Evolutionary conservation across 1,140 invertebrate genomes (phyloP).

Genomic region (Zaprionus gabonicus): DNA sequence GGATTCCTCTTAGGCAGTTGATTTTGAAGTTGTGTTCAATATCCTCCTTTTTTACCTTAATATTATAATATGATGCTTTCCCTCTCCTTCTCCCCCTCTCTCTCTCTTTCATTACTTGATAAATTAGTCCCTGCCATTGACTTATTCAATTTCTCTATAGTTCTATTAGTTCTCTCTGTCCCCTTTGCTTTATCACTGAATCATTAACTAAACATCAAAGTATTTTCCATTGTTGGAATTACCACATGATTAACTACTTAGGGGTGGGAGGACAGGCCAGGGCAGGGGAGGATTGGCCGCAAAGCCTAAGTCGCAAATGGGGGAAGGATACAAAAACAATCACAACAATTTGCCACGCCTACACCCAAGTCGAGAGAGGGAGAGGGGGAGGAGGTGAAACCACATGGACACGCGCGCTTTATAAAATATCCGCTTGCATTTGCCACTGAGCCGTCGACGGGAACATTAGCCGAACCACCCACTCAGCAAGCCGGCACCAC

Average conservation of each 20-base stretch:
- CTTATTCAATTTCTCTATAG: not conserved
- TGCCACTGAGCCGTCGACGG: slow-evolving; percentile 45
- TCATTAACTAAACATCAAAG: slow-evolving; percentile 39
- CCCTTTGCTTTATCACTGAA: slow-evolving; percentile 4
- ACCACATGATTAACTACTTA: slow-evolving; percentile 49
- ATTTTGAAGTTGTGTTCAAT: too few species aligned
- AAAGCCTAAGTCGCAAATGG: slow-evolving; percentile 3
- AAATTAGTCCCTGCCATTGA: not conserved
- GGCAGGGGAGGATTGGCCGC: not conserved
- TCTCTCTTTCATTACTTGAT: too few species aligned
- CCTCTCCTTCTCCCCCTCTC: too few species aligned
- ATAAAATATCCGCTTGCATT: slow-evolving; percentile 48
- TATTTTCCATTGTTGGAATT: slow-evolving; percentile 13
- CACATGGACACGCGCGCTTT: slow-evolving; percentile 71
- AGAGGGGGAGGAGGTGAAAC: slow-evolving; percentile 45
- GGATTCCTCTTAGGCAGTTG: too few species aligned
- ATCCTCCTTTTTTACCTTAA: too few species aligned
- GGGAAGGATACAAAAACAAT: slow-evolving; percentile 60
- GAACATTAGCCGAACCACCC: slow-evolving; percentile 47
- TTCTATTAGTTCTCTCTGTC: not conserved
- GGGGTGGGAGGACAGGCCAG: not conserved
- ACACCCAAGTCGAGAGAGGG: slow-evolving; percentile 25
- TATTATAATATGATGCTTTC: too few species aligned
- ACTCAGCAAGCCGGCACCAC: slow-evolving; percentile 2
- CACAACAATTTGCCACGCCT: slow-evolving; percentile 82